These are phyloP conservation scores for Chitala chitala DNA, from an alignment of 2,113 vertebrate species.

Conservation along the genomic window DNA sequence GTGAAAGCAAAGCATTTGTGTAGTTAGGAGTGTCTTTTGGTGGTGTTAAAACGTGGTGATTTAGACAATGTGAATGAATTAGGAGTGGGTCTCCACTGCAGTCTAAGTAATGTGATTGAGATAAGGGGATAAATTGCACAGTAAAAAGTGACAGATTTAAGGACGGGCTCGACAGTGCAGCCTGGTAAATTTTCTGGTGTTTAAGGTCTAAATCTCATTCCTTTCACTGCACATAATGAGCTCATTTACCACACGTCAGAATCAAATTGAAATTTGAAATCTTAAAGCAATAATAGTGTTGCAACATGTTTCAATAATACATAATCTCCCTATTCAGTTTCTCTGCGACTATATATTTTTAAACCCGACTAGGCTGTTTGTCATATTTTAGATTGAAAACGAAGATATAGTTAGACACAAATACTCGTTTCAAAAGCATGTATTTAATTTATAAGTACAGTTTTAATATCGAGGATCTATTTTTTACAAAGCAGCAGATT, in stretches of 20 bases:
- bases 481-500: background rate
- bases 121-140: conserved; percentile 21
- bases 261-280: background rate
- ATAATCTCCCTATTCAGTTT: background rate
- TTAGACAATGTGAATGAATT: conserved; percentile 1
- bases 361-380: background rate
- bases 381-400: background rate
- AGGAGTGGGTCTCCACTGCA: background rate
- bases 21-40: background rate
- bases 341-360: background rate
- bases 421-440: background rate
- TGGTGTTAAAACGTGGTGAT: background rate
- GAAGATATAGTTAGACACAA: background rate
- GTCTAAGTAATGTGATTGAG: conserved; percentile 13
- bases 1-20: background rate
- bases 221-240: conserved; percentile 22
- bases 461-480: background rate
- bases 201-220: conserved; percentile 17
- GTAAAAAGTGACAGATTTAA: conserved; percentile 20
- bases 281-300: background rate
- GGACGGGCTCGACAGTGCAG: background rate
- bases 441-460: background rate
- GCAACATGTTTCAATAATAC: background rate
- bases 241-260: background rate
- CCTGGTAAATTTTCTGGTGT: conserved; percentile 15